Conservation (phyloP, 2,888 invertebrate species). For the Sussaba pulchella region DNA sequence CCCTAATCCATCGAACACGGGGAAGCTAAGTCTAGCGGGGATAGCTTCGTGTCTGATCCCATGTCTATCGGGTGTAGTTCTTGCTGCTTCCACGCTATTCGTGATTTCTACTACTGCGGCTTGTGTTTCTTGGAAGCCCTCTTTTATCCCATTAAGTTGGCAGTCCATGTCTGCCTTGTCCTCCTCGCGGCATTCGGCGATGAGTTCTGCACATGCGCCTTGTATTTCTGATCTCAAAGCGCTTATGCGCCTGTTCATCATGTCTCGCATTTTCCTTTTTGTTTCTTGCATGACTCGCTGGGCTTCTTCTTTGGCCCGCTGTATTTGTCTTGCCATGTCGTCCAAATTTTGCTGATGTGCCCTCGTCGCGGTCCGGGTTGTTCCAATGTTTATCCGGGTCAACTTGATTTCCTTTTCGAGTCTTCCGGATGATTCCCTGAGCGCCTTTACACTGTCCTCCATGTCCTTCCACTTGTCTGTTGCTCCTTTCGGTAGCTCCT, state of each 20-base stretch:
- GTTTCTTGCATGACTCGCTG: neutral
- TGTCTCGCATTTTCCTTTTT: neutral
- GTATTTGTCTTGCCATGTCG: neutral
- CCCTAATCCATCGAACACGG: neutral
- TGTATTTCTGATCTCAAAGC: neutral
- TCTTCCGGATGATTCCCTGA: neutral
- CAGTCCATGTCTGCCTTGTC: neutral
- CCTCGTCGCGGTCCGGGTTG: neutral
- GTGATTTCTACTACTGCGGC: neutral
- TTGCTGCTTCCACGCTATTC: neutral
- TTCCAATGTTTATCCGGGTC: neutral
- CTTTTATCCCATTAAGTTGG: neutral
- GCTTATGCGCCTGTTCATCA: neutral
- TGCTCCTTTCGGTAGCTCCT: neutral
- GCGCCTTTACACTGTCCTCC: neutral
- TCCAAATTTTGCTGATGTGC: neutral
- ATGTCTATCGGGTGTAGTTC: neutral
- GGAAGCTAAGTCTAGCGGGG: neutral
- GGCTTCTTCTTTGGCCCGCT: neutral
- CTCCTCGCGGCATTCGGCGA: neutral
- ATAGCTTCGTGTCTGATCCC: neutral
- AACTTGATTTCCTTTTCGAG: neutral
- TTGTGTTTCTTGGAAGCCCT: neutral
- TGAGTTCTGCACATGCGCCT: conserved; percentile 1
- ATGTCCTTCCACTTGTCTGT: neutral